A percentile compares a stretch with the other conserved stretches of the same genome.
These are phyloP conservation scores for Felis chaus DNA, from an alignment of 2,113 vertebrate species.

Conservation along the genomic window DNA sequence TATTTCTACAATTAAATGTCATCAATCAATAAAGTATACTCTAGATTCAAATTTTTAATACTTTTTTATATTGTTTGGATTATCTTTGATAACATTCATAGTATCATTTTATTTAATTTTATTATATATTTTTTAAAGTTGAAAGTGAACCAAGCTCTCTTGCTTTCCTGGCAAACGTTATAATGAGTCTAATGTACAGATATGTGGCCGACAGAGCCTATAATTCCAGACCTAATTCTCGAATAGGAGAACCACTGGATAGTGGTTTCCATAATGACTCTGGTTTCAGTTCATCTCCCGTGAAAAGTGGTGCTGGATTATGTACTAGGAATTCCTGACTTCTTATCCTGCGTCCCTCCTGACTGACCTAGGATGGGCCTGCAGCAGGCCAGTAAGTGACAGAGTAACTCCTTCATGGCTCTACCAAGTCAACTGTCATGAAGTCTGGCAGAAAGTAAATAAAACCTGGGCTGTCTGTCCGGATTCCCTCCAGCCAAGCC, in stretches of 20 bases:
- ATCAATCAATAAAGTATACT: not conserved
- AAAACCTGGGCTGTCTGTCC: not conserved
- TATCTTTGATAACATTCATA: conserved; percentile 19
- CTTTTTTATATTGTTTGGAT: not conserved
- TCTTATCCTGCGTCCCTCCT: not conserved
- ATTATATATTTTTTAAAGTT: not conserved
- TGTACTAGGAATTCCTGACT: not conserved
- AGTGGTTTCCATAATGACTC: not conserved
- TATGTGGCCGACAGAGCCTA: not conserved
- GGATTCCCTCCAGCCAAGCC: not conserved
- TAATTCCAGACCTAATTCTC: not conserved
- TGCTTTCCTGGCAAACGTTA: conserved; percentile 10
- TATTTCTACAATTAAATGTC: conserved; percentile 9
- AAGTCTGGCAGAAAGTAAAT: not conserved
- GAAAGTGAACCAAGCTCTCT: not conserved
- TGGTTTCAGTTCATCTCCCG: not conserved
- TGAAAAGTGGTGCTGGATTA: conserved; percentile 28
- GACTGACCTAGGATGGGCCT: not conserved
- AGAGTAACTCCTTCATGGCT: not conserved
- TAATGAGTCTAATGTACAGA: not conserved
- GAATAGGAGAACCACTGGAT: not conserved
- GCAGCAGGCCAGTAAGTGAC: not conserved
- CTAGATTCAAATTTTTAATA: conserved; percentile 26
- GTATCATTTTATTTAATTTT: conserved; percentile 2
- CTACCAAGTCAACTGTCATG: not conserved